Base-by-base conservation (phyloP, 2,113 vertebrate species). In the Donacobius atricapilla region DNA sequence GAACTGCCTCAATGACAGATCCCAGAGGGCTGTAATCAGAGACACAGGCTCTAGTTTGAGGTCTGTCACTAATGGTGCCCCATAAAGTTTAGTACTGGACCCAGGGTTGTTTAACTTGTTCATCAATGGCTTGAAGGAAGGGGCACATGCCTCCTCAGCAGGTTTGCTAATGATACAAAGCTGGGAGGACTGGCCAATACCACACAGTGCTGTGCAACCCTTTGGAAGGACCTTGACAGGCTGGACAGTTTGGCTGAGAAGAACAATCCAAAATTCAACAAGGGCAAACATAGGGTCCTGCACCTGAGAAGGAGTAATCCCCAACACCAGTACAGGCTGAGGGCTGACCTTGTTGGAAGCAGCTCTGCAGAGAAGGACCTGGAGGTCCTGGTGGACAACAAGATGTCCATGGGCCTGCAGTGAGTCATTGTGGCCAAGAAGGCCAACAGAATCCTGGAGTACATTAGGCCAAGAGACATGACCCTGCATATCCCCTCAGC, bases 281-380 rank as follows among this genome's bases (percentile, higher is more conserved):
- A 16, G 7, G 10, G 5, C 12, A 51, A 45, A 33, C 24, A 27
- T 10, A 37, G 31, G 10, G 42, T 58, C 13, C 27, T 65, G 27
- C 18, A 37, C 15, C 15, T 58, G 58, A 25, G 37, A 10, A 65
- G 27, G 15, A 65, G 42, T 37, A 37, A 65, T 22, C 4, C 19
- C 6, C 4, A 1, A 1, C 27, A 81, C 12, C 27, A 44, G 10
- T 11, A 21, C 33, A 58, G 23, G 7, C 28, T 5, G 3, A 39
- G 10, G 23, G 4, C 33, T n/a, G 24, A 44, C 19, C 27, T 58
- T 44, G 13, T 33, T 12, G 33, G 20, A 64, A 64, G 31, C 51
- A 81, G 12, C 18, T 58, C 50, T 37, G 6, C 3, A 1, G 33
- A 73, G 44, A 39, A 58, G 33, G 23, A 44, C 15, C 13, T 81